Conservation (phyloP, 1,140 invertebrate genomes). For the Eumaeus atala region DNA sequence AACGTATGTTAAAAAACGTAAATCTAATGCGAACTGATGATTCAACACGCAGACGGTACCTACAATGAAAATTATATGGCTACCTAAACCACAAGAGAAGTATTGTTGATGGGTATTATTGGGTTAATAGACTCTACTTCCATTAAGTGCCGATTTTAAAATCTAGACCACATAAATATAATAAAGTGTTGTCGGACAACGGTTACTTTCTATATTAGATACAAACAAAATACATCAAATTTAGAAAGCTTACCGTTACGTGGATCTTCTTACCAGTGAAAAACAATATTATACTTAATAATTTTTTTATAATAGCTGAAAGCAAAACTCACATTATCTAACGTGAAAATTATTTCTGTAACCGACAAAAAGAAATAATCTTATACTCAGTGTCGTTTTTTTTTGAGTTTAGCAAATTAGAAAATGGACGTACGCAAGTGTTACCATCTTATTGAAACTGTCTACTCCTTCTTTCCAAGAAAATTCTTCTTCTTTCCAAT, state of each 20-base stretch:
- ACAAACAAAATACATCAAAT: constrained; percentile 62
- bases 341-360: constrained; percentile 42
- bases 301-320: neutral
- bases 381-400: constrained; percentile 61
- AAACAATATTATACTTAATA: constrained; percentile 1
- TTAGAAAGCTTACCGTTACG: constrained; percentile 59
- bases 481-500: too few relatives aligned
- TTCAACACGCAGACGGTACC: constrained; percentile 35
- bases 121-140: too few relatives aligned
- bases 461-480: too few relatives aligned
- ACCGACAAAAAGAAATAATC: constrained; percentile 57
- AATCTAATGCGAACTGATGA: constrained; percentile 33
- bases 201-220: constrained; percentile 53
- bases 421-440: constrained; percentile 54
- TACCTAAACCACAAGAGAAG: neutral
- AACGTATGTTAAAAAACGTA: too few relatives aligned
- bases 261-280: constrained; percentile 18
- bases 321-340: constrained; percentile 47
- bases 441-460: neutral
- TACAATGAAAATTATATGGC: neutral
- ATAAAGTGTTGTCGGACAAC: constrained; percentile 46
- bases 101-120: too few relatives aligned
- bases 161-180: constrained; percentile 48
- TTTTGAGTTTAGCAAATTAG: constrained; percentile 61
- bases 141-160: constrained; percentile 26